Conservation (phyloP, 2,888 invertebrate species). For the Opisthograptis luteolata region DNA sequence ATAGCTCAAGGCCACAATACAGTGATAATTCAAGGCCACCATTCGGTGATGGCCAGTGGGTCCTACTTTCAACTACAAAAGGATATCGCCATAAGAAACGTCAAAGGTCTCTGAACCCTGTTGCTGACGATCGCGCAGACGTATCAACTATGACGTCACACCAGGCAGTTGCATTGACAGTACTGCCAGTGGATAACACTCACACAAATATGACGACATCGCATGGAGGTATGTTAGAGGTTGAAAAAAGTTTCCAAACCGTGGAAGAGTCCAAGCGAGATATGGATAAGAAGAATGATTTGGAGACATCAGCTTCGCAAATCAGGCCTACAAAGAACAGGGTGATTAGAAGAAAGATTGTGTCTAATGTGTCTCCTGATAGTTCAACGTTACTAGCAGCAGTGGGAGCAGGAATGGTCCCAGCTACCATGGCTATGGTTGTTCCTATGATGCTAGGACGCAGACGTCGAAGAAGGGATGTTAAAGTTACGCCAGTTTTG, state of each 20-base stretch:
- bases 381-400: conserved; percentile 88
- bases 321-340: conserved; percentile 61
- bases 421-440: conserved; percentile 92
- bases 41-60: conserved; percentile 90
- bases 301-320: conserved; percentile 58
- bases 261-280: conserved; percentile 85
- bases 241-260: conserved; percentile 88
- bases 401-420: conserved; percentile 91
- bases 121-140: conserved; percentile 54
- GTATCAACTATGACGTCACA: conserved; percentile 72
- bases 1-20: conserved; percentile 3
- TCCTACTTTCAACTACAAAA: conserved; percentile 90
- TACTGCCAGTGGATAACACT: conserved; percentile 88
- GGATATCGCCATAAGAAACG: conserved; percentile 86
- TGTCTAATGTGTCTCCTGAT: conserved; percentile 72
- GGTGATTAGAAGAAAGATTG: conserved; percentile 60
- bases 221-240: conserved; percentile 90
- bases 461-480: conserved; percentile 64
- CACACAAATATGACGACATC: conserved; percentile 86
- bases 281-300: conserved; percentile 68
- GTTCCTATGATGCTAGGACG: conserved; percentile 90
- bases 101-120: conserved; percentile 66
- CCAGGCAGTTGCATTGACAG: conserved; percentile 86
- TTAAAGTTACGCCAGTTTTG: conserved; percentile 39
- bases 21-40: conserved; percentile 77